Evolutionary conservation across 2,797 vertebrate genomes (phyloP).

Genomic region (Urosaurus nigricauda): DNA sequence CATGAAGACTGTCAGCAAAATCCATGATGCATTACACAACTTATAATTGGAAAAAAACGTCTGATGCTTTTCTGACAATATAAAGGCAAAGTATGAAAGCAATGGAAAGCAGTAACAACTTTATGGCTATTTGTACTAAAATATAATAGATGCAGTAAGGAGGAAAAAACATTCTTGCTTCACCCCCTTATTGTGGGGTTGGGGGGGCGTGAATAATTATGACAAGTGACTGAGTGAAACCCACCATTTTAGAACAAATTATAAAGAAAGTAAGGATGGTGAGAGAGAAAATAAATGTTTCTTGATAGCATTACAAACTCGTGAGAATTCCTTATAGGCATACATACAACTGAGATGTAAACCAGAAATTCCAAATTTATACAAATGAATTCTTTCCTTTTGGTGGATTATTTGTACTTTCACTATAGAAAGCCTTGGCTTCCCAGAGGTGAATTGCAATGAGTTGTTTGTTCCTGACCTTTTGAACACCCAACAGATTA

Average conservation of each 20-base stretch:
- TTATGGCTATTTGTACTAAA: slow-evolving; percentile 60
- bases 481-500: slow-evolving; percentile 75
- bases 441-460: slow-evolving; percentile 64
- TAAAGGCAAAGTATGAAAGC: slow-evolving; percentile 70
- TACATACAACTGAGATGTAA: slow-evolving; percentile 22
- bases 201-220: slow-evolving; percentile 55
- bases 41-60: slow-evolving; percentile 79
- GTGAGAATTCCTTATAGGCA: background rate
- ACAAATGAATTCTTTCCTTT: slow-evolving; percentile 63
- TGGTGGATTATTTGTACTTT: slow-evolving; percentile 66
- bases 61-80: slow-evolving; percentile 76
- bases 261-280: slow-evolving; percentile 18
- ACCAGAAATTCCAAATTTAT: slow-evolving; percentile 51
- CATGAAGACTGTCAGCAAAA: slow-evolving; percentile 84
- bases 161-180: slow-evolving; percentile 14
- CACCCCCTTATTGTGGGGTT: slow-evolving; percentile 20
- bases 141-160: slow-evolving; percentile 51
- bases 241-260: slow-evolving; percentile 30
- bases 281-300: background rate
- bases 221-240: slow-evolving; percentile 47
- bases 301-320: background rate
- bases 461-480: slow-evolving; percentile 76
- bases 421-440: slow-evolving; percentile 75
- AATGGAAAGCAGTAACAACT: slow-evolving; percentile 56
- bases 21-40: slow-evolving; percentile 82